Evolutionary conservation across 37 sponge, comb jelly and placozoan species (phyloP).

Genomic region (Eunapius fragilis): DNA sequence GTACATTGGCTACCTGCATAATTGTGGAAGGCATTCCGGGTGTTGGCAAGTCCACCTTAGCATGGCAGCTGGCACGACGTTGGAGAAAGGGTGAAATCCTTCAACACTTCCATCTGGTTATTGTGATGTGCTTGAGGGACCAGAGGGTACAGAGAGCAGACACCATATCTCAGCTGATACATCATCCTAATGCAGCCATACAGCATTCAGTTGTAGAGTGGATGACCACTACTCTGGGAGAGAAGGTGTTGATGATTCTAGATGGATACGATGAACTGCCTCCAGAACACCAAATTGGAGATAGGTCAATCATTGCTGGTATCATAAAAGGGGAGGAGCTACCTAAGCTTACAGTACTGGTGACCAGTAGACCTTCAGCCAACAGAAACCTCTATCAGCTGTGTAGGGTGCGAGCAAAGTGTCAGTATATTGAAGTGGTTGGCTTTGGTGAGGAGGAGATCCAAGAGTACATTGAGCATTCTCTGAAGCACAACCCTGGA

Average conservation of each 20-base stretch:
- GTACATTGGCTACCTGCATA: neutral
- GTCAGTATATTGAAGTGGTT: constrained; percentile 3
- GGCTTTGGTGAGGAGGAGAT: constrained; percentile 26
- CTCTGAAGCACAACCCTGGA: neutral
- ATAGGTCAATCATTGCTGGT: neutral
- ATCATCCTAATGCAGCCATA: neutral
- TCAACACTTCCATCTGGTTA: constrained; percentile 10
- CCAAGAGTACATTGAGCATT: neutral
- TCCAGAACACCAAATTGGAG: neutral
- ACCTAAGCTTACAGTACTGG: neutral
- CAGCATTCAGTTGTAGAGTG: neutral
- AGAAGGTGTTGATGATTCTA: constrained; percentile 5
- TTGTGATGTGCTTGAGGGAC: constrained; percentile 6
- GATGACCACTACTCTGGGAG: neutral
- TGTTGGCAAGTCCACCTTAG: constrained; percentile 20
- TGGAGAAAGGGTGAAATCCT: constrained; percentile 1
- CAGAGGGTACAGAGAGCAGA: neutral
- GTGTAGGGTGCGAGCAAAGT: neutral
- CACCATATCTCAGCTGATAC: neutral
- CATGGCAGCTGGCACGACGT: constrained; percentile 5
- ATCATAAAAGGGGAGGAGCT: neutral
- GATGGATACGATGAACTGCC: constrained; percentile 33
- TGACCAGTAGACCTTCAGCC: constrained; percentile 29
- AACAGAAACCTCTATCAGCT: neutral
- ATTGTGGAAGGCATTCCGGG: constrained; percentile 16